phyloP scores from a whole-genome alignment of 92 coral and sea anemone genomes.

The Paragorgia papillata region DNA sequence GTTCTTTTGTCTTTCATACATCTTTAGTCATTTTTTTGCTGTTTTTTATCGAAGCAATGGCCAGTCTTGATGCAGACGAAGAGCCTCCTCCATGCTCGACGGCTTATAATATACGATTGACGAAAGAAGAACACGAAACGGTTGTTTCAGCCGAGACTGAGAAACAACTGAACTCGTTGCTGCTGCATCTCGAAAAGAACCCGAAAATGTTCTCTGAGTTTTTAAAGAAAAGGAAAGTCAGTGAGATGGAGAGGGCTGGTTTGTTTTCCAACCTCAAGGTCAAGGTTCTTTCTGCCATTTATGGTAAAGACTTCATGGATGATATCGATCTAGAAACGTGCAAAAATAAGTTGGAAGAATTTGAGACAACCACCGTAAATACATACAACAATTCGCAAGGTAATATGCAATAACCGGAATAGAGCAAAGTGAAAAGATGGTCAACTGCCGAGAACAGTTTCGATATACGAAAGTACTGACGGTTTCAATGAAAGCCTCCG shows the following conservation, averaged over 20 bases:
- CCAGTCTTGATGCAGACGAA: constrained; percentile 54
- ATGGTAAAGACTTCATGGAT: constrained; percentile 58
- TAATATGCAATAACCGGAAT: not conserved
- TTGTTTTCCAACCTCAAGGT: constrained; percentile 52
- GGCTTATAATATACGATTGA: constrained; percentile 47
- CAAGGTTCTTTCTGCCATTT: constrained; percentile 53
- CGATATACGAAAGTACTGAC: too few species aligned
- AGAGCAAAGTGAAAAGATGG: too few species aligned
- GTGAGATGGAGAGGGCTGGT: constrained; percentile 38
- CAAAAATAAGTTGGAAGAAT: constrained; percentile 40
- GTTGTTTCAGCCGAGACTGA: constrained; percentile 61
- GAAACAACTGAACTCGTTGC: constrained; percentile 54
- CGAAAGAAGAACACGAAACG: constrained; percentile 51
- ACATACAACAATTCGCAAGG: constrained; percentile 66
- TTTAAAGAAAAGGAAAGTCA: constrained; percentile 55
- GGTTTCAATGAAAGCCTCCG: too few species aligned
- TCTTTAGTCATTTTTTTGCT: not conserved
- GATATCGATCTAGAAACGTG: constrained; percentile 53
- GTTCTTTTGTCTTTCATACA: too few species aligned
- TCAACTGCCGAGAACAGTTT: too few species aligned
- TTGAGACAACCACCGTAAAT: constrained; percentile 41
- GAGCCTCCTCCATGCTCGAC: constrained; percentile 53
- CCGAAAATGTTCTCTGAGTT: constrained; percentile 45
- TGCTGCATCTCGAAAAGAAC: constrained; percentile 47
- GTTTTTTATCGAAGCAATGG: constrained; percentile 21